Conservation (phyloP, 2,888 invertebrate species). For the Eugnorisma glareosa region DNA sequence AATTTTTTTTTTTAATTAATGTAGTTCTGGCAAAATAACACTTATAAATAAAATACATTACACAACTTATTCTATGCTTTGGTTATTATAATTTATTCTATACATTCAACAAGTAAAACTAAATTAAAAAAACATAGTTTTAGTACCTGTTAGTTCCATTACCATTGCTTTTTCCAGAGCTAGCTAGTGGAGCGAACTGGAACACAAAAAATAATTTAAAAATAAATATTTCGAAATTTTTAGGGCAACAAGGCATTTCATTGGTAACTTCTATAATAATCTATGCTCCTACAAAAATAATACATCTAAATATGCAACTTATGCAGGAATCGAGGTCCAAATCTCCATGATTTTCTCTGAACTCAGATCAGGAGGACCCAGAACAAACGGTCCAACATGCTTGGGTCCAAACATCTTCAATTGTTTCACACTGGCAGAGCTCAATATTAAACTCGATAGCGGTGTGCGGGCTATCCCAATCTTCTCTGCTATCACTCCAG, state of each 20-base stretch:
- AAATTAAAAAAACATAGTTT: neutral
- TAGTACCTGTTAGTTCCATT: neutral
- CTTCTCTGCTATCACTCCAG: conserved; percentile 92
- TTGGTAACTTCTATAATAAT: neutral
- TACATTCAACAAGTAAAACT: neutral
- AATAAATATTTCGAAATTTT: neutral
- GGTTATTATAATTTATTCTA: conserved; percentile 10
- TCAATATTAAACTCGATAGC: conserved; percentile 84
- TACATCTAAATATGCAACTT: conserved; percentile 10
- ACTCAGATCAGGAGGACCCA: conserved; percentile 89
- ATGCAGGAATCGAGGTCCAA: conserved; percentile 83
- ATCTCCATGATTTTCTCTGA: conserved; percentile 86
- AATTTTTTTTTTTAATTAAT: too few relatives aligned
- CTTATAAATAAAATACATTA: neutral
- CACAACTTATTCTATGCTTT: conserved; percentile 2
- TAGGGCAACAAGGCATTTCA: neutral
- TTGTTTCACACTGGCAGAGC: conserved; percentile 70
- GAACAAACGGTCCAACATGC: conserved; percentile 85
- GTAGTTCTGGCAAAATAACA: too few relatives aligned
- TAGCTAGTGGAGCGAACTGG: neutral
- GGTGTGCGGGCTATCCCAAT: conserved; percentile 90
- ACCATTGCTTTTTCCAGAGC: neutral
- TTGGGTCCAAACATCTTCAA: conserved; percentile 72
- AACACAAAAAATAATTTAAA: neutral
- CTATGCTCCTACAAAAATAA: neutral